Conservation (phyloP, 2,113 vertebrate species). For the Todiramphus chloris region DNA sequence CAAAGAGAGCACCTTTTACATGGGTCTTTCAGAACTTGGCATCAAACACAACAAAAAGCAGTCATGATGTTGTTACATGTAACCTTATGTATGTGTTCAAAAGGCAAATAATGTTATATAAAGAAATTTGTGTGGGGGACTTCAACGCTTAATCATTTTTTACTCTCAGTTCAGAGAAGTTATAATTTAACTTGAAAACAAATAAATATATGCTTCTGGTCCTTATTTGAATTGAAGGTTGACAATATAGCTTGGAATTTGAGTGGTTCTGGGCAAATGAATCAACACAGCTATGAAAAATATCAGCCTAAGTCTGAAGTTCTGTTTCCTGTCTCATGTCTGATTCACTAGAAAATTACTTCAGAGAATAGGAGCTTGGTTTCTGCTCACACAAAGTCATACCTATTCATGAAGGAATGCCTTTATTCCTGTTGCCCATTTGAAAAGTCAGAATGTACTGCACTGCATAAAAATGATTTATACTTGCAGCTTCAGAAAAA, state of each 20-base stretch:
- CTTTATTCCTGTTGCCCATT: neutral
- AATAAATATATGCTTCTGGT: neutral
- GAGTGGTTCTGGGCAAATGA: neutral
- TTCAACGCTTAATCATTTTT: neutral
- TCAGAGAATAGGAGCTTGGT: neutral
- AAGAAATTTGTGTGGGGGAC: neutral
- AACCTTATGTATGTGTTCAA: accelerated
- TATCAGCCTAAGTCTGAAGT: neutral
- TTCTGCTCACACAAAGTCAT: neutral
- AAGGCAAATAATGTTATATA: neutral
- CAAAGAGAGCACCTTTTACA: neutral
- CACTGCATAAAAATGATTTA: neutral
- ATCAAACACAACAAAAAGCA: neutral
- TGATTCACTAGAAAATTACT: neutral
- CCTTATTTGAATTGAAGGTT: neutral
- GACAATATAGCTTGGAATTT: neutral
- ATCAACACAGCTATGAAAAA: neutral
- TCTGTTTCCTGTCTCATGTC: neutral
- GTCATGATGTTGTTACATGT: accelerated
- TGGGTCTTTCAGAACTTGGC: neutral
- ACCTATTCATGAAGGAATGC: neutral
- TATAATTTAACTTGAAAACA: neutral
- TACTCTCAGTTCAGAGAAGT: neutral
- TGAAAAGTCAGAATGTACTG: neutral
- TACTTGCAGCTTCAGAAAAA: neutral